A percentile compares a stretch with the other conserved stretches of the same genome.
phyloP scores from a whole-genome alignment of 2,888 invertebrate genomes.

The Cinara cedri region DNA sequence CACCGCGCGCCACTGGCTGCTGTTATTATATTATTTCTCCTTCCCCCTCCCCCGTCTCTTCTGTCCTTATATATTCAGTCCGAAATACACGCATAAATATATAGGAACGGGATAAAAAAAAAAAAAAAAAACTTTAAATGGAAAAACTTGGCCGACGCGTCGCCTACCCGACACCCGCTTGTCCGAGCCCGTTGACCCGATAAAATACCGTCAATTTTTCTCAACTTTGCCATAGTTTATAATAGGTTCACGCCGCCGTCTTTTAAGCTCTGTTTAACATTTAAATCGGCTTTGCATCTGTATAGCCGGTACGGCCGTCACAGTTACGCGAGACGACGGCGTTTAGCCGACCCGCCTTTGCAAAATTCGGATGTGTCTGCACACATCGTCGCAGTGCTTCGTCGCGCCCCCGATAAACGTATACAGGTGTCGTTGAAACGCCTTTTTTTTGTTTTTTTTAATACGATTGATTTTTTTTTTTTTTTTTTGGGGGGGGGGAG shows the following conservation, averaged over 20 bases:
- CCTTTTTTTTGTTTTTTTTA: too few species aligned
- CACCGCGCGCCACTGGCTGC: not conserved
- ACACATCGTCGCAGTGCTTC: too few species aligned
- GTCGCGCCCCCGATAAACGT: too few species aligned
- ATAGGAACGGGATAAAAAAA: not conserved
- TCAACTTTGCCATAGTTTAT: not conserved
- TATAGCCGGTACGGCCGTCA: too few species aligned
- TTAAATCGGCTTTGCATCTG: not conserved
- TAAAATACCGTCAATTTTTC: slow-evolving; percentile 28
- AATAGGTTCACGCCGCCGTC: not conserved
- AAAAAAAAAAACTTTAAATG: slow-evolving; percentile 46
- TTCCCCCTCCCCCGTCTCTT: not conserved
- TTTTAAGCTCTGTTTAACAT: not conserved
- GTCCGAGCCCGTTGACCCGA: not conserved
- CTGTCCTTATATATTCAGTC: not conserved
- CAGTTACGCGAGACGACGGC: not conserved
- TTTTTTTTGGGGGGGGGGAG: too few species aligned
- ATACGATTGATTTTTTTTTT: too few species aligned
- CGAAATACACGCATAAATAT: slow-evolving; percentile 17
- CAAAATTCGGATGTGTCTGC: too few species aligned
- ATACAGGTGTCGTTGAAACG: too few species aligned
- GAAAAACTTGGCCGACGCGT: slow-evolving; percentile 44
- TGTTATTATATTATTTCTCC: slow-evolving; percentile 3
- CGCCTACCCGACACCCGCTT: not conserved
- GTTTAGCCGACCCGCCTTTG: not conserved